Conservation (phyloP, 2,888 invertebrate species). For the Lacanobia oleracea region DNA sequence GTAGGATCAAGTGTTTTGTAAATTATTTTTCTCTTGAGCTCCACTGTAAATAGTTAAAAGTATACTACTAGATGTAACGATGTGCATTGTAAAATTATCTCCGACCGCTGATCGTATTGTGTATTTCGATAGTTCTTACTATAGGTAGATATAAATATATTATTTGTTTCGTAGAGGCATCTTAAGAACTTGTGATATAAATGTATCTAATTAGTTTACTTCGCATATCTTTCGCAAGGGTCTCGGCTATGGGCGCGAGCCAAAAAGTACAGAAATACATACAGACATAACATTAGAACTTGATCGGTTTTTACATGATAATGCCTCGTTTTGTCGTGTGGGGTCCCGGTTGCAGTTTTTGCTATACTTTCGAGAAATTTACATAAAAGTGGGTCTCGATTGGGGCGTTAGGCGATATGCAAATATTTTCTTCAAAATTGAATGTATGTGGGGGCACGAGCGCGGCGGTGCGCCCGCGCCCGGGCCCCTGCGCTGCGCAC, state of each 20-base stretch:
- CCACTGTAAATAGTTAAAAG: constrained; percentile 89
- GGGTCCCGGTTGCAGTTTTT: constrained; percentile 87
- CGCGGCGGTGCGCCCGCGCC: constrained; percentile 71
- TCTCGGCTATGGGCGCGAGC: constrained; percentile 74
- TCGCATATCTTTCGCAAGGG: constrained; percentile 79
- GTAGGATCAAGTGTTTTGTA: constrained; percentile 87
- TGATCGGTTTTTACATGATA: constrained; percentile 85
- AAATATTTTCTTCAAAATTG: constrained; percentile 88
- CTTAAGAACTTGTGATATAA: constrained; percentile 90
- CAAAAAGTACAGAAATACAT: constrained; percentile 85
- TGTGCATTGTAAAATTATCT: constrained; percentile 86
- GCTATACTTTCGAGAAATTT: constrained; percentile 84
- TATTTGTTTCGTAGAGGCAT: constrained; percentile 90
- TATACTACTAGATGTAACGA: constrained; percentile 87
- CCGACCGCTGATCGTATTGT: constrained; percentile 80
- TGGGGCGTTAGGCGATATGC: constrained; percentile 90
- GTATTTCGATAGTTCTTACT: constrained; percentile 81
- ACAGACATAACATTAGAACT: constrained; percentile 87
- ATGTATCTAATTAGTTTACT: constrained; percentile 87
- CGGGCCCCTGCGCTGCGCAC: constrained; percentile 75
- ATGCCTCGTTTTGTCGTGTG: constrained; percentile 82
- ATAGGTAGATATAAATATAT: constrained; percentile 86
- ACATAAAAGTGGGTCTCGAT: constrained; percentile 85
- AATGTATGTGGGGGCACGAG: constrained; percentile 79
- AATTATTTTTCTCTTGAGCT: constrained; percentile 86